Conservation (phyloP, 2,797 vertebrate species). For the Phrynocephalus forsythii region DNA sequence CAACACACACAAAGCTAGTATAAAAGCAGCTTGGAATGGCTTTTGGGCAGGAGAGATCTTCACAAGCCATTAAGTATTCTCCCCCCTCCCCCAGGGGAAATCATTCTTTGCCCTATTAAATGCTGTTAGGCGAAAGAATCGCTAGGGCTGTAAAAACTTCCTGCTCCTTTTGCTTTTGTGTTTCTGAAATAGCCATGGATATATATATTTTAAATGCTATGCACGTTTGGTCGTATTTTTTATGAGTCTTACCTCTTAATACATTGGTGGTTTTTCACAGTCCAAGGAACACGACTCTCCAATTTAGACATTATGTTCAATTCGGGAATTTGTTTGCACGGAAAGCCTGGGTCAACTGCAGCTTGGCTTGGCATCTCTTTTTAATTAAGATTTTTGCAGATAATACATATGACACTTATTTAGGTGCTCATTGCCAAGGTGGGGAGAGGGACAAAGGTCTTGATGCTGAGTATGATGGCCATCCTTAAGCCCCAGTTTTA, state of each 20-base stretch:
- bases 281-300: background rate
- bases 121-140: background rate
- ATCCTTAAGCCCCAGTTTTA: too few species aligned
- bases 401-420: too few species aligned
- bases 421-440: too few species aligned
- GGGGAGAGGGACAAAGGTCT: too few species aligned
- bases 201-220: too few species aligned
- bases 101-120: background rate
- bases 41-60: background rate
- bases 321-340: background rate
- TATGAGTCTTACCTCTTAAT: background rate
- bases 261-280: conserved; percentile 6
- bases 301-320: background rate
- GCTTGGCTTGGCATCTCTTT: too few species aligned
- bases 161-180: background rate
- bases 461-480: too few species aligned
- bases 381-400: too few species aligned
- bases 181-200: background rate
- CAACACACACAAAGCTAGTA: background rate
- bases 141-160: background rate
- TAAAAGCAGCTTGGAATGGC: background rate
- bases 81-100: background rate
- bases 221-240: too few species aligned
- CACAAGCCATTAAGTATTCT: background rate
- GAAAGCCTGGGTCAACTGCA: too few species aligned